Evolutionary conservation across 1,140 invertebrate genomes (phyloP).

Genomic region (Bombus balteatus): DNA sequence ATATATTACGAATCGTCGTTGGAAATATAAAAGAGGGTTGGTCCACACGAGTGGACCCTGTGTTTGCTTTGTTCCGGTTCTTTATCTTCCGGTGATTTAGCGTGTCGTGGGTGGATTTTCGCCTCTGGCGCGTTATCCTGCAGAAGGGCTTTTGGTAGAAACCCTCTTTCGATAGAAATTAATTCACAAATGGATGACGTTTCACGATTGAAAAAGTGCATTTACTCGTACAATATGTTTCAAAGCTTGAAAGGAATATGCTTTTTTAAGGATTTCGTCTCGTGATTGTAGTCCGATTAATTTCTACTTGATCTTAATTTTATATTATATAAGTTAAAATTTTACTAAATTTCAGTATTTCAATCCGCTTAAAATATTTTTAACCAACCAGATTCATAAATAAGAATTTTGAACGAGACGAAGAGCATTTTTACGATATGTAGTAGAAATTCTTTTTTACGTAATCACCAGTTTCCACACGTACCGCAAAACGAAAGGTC

Average conservation of each 20-base stretch:
- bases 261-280: no score
- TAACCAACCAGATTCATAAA: neutral
- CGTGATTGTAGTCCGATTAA: neutral
- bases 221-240: neutral
- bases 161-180: conserved; percentile 8
- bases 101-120: conserved; percentile 64
- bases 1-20: conserved; percentile 64
- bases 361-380: neutral
- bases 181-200: neutral
- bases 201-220: neutral
- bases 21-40: conserved; percentile 42
- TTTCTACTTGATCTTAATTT: neutral
- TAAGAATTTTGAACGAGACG: neutral
- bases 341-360: neutral
- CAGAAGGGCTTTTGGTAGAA: neutral
- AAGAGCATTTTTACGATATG: neutral
- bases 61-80: conserved; percentile 23
- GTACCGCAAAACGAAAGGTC: neutral
- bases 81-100: conserved; percentile 61
- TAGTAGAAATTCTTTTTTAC: neutral
- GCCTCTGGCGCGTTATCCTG: conserved; percentile 31
- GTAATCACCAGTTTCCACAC: neutral
- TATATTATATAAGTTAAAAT: neutral
- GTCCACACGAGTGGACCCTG: conserved; percentile 12
- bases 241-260: no score